Percentiles rank a stretch among this genome's conserved stretches.
Evolutionary conservation across 2,888 invertebrate genomes (phyloP).

Genomic region (Drosophila leonis): DNA sequence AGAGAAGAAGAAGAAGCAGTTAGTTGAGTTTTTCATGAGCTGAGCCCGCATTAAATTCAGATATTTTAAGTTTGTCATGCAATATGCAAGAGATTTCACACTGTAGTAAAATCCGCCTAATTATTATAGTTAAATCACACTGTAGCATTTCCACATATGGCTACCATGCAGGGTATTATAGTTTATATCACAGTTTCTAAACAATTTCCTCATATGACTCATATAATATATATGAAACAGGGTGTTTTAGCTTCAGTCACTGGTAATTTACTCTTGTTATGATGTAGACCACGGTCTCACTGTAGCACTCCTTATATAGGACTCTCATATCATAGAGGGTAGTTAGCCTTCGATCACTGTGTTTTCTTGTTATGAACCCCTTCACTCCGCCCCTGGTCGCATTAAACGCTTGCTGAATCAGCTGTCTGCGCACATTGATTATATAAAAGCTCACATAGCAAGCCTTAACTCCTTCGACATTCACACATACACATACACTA

Average conservation of each 20-base stretch:
- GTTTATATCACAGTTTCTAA: background rate
- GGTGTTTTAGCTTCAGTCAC: background rate
- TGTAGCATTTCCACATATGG: background rate
- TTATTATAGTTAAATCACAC: background rate
- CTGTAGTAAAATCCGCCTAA: background rate
- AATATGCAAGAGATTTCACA: too few species aligned
- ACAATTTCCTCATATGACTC: background rate
- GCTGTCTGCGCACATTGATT: slow-evolving; percentile 53
- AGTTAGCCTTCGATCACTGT: background rate
- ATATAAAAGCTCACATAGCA: slow-evolving; percentile 51
- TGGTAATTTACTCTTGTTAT: background rate
- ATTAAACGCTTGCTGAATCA: slow-evolving; percentile 38
- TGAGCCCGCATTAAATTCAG: slow-evolving; percentile 1
- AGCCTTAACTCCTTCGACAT: background rate
- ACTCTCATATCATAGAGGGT: background rate
- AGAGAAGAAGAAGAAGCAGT: slow-evolving; percentile 12
- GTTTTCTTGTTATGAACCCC: background rate
- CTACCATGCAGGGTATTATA: background rate
- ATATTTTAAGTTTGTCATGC: too few species aligned
- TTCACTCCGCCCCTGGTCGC: background rate
- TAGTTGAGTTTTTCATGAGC: slow-evolving; percentile 6
- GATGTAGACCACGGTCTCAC: background rate
- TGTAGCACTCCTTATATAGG: background rate
- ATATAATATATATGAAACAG: background rate
- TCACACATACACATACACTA: background rate